Evolutionary conservation across 2,113 vertebrate species (phyloP).

Genomic region (Equus przewalskii): DNA sequence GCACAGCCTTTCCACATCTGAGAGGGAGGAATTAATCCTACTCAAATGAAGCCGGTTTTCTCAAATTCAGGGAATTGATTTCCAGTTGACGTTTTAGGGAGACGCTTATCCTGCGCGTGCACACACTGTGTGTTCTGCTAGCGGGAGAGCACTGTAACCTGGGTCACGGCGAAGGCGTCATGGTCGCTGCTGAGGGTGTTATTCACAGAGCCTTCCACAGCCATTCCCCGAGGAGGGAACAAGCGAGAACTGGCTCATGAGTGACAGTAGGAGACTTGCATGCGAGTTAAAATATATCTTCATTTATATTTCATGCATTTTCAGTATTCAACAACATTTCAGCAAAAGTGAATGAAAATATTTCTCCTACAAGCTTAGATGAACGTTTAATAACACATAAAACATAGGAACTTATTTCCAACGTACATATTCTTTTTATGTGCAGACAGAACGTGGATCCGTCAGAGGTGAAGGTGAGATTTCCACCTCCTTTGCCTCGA

Average conservation of each 20-base stretch:
- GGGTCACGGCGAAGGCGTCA: not conserved
- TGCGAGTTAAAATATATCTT: not conserved
- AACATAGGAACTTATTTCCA: not conserved
- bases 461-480: not conserved
- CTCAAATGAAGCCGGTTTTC: conserved; percentile 59
- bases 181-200: not conserved
- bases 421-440: not conserved
- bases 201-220: not conserved
- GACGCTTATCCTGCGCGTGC: not conserved
- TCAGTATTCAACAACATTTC: not conserved
- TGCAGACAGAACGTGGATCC: not conserved
- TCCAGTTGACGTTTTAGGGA: conserved; percentile 9
- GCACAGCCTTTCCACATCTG: not conserved
- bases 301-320: not conserved
- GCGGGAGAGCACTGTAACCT: not conserved
- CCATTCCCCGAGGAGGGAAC: not conserved
- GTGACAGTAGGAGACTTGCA: not conserved
- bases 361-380: not conserved
- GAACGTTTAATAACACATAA: not conserved
- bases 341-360: not conserved
- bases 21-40: conserved; percentile 43
- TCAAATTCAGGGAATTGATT: conserved; percentile 62
- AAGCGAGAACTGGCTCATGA: not conserved
- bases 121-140: not conserved
- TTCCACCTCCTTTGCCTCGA: not conserved